Evolutionary conservation across 2,797 vertebrate genomes (phyloP), one percentile per base, ranked within the genome.

Genomic region (Protosalanx chinensis): DNA sequence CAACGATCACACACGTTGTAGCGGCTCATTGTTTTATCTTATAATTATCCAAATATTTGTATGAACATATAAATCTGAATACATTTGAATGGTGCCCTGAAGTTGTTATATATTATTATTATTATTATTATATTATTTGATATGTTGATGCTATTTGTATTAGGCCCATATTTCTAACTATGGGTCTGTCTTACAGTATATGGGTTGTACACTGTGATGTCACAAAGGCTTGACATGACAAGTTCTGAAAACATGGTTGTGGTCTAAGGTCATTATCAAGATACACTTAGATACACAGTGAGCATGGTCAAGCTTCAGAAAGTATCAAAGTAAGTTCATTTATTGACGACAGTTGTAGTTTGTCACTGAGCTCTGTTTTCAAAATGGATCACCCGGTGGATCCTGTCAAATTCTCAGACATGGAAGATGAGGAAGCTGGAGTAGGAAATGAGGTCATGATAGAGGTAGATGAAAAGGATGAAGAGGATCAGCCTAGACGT

Each of bases 341-440:
- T 53, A 30, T 15, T 6, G 27, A 51, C 46, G 53, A 53, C 46
- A 32, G 18, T 20, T 23, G n/a, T 13, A 12, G 64, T 46, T 46
- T 16, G 37, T 35, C 64, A 65, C 37, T 1, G 41, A 46, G 41
- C 41, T 12, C 64, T 10, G n/a, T 56, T 27, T 53, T 7, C 33
- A 16, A 41, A 77, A 72, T 77, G 66, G 13, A 76, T 32, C 15
- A 23, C 27, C 13, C 65, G 7, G 65, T 59, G 18, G 51, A 57
- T 32, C 13, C 23, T 4, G 30, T 58, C 10, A 30, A 64, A 16
- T 3, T 63, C 51, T 64, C 32, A 16, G 67, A 35, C 6, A 49
- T 58, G 6, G 67, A 41, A n/a, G 18, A 6, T 7, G 32, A 35
- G 62, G n/a, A 20, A 35, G 37, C 33, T 15, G 15, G 57, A 20